phyloP scores from a whole-genome alignment of 2,113 vertebrate genomes.

The Phodopus roborovskii region DNA sequence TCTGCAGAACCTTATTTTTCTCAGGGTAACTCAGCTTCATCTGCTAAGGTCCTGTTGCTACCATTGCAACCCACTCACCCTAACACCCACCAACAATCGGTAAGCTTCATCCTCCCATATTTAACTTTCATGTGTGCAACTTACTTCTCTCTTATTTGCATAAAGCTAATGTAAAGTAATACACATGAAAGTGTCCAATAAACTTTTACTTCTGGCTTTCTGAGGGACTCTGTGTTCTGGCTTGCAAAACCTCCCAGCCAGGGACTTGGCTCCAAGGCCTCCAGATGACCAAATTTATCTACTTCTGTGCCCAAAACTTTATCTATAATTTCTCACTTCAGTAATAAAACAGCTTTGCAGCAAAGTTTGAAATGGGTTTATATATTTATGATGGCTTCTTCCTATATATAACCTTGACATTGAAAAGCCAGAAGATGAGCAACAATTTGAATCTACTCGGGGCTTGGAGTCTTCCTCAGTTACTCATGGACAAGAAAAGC shows the following conservation, averaged over 20 bases:
- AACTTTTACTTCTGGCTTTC: neutral
- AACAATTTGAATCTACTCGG: neutral
- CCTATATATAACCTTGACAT: neutral
- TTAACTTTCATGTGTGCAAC: neutral
- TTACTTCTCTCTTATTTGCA: neutral
- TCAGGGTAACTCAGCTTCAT: neutral
- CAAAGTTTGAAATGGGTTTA: neutral
- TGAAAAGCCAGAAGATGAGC: neutral
- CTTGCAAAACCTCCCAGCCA: neutral
- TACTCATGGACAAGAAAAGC: constrained; percentile 24
- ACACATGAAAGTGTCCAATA: constrained; percentile 7
- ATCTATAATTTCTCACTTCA: neutral
- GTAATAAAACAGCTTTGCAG: constrained; percentile 23
- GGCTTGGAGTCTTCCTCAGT: neutral
- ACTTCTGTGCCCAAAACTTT: neutral
- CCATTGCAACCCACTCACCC: neutral
- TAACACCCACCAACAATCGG: neutral
- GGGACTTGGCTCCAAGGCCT: neutral
- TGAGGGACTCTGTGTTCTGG: neutral
- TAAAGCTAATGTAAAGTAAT: constrained; percentile 28
- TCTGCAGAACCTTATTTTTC: neutral
- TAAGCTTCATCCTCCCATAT: neutral
- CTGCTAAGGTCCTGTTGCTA: neutral
- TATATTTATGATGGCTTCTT: neutral
- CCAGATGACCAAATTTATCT: neutral